phyloP scores from a whole-genome alignment of 1,140 invertebrate species.

The Drosophila rufa region DNA sequence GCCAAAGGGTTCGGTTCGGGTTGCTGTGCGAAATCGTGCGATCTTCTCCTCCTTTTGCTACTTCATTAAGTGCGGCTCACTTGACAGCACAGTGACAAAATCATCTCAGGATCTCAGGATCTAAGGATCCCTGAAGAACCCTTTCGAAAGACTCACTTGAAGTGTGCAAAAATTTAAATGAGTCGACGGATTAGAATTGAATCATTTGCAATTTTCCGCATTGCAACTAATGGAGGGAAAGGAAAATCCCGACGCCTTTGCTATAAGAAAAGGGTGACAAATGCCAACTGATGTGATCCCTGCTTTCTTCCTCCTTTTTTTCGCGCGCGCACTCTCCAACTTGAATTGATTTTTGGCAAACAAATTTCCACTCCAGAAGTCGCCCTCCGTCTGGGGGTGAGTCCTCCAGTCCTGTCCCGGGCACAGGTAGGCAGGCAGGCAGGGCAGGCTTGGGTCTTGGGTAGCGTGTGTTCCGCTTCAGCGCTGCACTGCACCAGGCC shows the following conservation, averaged over 20 bases:
- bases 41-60: slow-evolving; percentile 40
- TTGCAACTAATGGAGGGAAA: slow-evolving; percentile 62
- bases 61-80: slow-evolving; percentile 81
- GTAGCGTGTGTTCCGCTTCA: slow-evolving; percentile 60
- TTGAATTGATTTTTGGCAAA: slow-evolving; percentile 75
- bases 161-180: slow-evolving; percentile 73
- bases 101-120: slow-evolving; percentile 22
- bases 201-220: slow-evolving; percentile 81
- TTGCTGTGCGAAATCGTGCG: slow-evolving; percentile 29
- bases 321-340: slow-evolving; percentile 6
- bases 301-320: slow-evolving; percentile 2
- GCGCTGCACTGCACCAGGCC: slow-evolving; percentile 17
- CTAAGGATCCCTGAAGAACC: slow-evolving; percentile 10
- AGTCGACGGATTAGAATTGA: slow-evolving; percentile 64
- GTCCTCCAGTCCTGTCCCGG: background rate
- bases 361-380: slow-evolving; percentile 55
- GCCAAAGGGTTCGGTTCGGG: slow-evolving; percentile 10
- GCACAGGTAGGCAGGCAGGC: slow-evolving; percentile 1
- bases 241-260: background rate
- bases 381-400: slow-evolving; percentile 17
- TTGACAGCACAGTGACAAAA: slow-evolving; percentile 62
- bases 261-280: slow-evolving; percentile 22
- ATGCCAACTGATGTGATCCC: slow-evolving; percentile 40
- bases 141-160: slow-evolving; percentile 48
- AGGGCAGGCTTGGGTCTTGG: slow-evolving; percentile 18